phyloP scores from a whole-genome alignment of 92 coral and sea anemone species.

The Palythoa grandiflora region DNA sequence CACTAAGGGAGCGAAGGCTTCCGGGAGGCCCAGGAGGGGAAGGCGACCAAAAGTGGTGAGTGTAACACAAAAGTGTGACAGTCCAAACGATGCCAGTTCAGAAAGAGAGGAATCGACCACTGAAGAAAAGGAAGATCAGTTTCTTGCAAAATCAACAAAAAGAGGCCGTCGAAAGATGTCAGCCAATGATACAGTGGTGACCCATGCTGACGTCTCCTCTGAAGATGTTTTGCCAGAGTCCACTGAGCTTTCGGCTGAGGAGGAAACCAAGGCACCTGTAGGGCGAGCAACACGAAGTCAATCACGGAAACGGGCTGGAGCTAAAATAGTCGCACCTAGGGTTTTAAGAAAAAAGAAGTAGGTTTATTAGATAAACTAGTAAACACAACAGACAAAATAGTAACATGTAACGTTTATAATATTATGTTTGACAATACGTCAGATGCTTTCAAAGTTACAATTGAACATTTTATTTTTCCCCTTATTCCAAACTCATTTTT shows the following conservation, averaged over 20 bases:
- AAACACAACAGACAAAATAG: no score
- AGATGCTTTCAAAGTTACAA: neutral
- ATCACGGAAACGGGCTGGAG: neutral
- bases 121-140: neutral
- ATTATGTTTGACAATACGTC: neutral
- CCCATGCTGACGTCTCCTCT: neutral
- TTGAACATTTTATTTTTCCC: no score
- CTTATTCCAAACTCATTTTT: no score
- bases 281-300: constrained; percentile 25
- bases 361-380: neutral
- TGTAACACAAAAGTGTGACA: neutral
- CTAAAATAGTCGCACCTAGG: neutral
- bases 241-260: neutral
- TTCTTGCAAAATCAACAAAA: neutral
- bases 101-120: neutral
- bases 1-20: neutral
- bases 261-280: constrained; percentile 2
- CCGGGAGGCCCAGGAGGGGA: constrained; percentile 21
- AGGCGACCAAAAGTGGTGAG: neutral
- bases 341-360: constrained; percentile 39
- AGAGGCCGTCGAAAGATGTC: neutral
- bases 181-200: neutral
- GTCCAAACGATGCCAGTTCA: neutral
- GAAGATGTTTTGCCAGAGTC: neutral
- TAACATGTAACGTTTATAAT: neutral